phyloP scores from a whole-genome alignment of 2,113 vertebrate genomes.

The Oenanthe oenanthe region DNA sequence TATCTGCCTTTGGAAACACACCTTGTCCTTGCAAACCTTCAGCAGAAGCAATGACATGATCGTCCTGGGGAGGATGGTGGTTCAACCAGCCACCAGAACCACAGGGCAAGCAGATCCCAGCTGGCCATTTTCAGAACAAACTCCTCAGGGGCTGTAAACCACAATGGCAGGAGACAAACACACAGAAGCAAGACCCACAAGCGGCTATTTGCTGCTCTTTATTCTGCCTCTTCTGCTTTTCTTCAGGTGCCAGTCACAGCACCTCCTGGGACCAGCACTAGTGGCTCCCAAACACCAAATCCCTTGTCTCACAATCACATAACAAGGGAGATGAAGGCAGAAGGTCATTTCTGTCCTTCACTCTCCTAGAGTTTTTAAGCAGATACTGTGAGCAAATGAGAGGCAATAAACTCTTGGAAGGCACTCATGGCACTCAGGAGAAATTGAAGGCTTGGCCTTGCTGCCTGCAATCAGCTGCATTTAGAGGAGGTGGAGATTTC shows the following conservation, averaged over 20 bases:
- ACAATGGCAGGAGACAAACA: not conserved
- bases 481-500: not conserved
- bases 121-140: not conserved
- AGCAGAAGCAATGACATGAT: not conserved
- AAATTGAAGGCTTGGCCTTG: not conserved
- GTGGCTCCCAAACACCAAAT: not conserved
- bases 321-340: not conserved
- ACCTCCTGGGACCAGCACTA: not conserved
- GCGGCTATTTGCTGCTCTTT: not conserved
- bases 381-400: not conserved
- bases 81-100: not conserved
- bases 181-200: not conserved
- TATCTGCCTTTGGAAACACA: not conserved
- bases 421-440: not conserved
- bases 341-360: not conserved
- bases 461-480: not conserved
- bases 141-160: not conserved
- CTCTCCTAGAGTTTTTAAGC: not conserved
- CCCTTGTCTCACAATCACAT: not conserved
- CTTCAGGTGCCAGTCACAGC: not conserved
- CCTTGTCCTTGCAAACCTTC: not conserved
- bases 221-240: not conserved
- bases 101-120: not conserved
- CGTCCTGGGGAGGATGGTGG: not conserved
- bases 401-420: not conserved